Evolutionary conservation across 2,888 invertebrate species (phyloP), one percentile per base, ranked within the genome.

Genomic region (Dasypolia templi): DNA sequence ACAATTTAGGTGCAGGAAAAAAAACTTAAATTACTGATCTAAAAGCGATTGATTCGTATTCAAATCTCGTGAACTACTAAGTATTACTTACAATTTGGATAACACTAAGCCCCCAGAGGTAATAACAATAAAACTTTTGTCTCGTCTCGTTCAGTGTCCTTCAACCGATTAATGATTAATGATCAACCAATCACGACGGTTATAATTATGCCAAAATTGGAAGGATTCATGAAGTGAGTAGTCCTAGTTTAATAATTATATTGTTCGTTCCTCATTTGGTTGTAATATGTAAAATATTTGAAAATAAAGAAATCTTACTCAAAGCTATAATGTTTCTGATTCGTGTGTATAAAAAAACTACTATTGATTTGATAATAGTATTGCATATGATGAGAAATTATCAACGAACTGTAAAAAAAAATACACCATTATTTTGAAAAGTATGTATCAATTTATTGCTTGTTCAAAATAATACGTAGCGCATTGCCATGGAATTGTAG

Each of bases 401-500:
- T 22, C 0, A 64, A 32, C n/a, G 3, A 17, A 63, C 19, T 61
- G 35, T 19, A 22, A 22, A n/a, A 44, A 19, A 17, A 68, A 35
- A 42, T 17, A 49, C 0, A 22, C 5, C 32, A 29, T 19, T 35
- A 19, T 22, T 14, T 58, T 42, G 1, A 7, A 77, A 61, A 49
- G 19, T 51, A 39, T 69, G 61, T 55, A 55, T n/a, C n/a, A 61
- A 46, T 70, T 64, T 77, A 79, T 71, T 75, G 67, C 53, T 70
- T 65, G 77, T 74, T 79, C 78, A 88, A 39, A 84, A 64, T 35
- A 90, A 74, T 64, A 91, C 59, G 65, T 90, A 85, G 58, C 77
- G 64, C 76, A 92, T 75, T 3, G 92, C 94, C 19, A 90, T 77
- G 3, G 79, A 73, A 69, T 94, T 94, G 84, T 92, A 93, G 68